Conservation (phyloP, 2,113 vertebrate genomes). For the Rhizomys pruinosus region DNA sequence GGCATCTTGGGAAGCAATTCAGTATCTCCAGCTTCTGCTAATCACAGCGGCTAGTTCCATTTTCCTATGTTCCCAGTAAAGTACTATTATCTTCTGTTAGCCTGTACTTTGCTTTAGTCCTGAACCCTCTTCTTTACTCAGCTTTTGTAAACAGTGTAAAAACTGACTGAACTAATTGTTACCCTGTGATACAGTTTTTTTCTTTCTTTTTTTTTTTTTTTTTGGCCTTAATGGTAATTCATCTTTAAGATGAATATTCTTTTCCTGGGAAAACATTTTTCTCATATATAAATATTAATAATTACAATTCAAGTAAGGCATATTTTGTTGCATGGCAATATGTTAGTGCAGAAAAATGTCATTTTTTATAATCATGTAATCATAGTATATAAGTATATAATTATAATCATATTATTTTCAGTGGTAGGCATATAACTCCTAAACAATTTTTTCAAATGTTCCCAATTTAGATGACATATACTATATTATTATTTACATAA, state of each 20-base stretch:
- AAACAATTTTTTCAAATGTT: neutral
- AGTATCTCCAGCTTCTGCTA: neutral
- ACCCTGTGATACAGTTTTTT: neutral
- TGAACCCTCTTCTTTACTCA: neutral
- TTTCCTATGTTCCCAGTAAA: neutral
- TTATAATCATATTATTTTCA: neutral
- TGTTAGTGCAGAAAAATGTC: neutral
- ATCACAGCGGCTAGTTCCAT: neutral
- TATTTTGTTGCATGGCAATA: neutral
- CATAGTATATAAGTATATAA: neutral
- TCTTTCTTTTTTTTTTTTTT: no score
- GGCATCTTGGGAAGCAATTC: neutral
- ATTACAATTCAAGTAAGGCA: conserved; percentile 46
- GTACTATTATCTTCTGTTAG: neutral
- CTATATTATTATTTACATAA: neutral
- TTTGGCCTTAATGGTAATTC: conserved; percentile 6
- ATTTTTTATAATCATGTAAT: neutral
- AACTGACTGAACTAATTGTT: neutral
- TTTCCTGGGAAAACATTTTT: conserved; percentile 40
- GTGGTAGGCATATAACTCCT: neutral
- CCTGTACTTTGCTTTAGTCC: neutral
- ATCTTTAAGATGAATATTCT: conserved; percentile 56
- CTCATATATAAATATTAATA: conserved; percentile 42
- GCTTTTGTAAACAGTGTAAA: neutral
- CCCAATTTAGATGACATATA: neutral